phyloP scores from a whole-genome alignment of 2,797 vertebrate genomes.

The Premnoplex brunnescens region DNA sequence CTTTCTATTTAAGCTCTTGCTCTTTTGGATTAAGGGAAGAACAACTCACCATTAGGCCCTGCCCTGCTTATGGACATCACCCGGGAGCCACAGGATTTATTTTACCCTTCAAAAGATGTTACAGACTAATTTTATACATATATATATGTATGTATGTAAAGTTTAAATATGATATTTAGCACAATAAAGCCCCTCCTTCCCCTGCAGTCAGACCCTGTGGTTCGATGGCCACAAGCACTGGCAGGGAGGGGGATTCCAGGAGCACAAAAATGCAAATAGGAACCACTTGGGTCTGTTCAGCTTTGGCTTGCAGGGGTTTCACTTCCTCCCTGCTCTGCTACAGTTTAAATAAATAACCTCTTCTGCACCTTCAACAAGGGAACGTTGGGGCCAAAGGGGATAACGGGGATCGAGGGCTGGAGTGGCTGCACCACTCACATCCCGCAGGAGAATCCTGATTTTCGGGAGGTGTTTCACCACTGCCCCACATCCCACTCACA shows the following conservation, averaged over 20 bases:
- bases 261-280: not conserved
- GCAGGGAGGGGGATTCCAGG: not conserved
- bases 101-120: not conserved
- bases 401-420: too few relatives aligned
- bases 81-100: not conserved
- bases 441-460: not conserved
- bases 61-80: not conserved
- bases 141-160: not conserved
- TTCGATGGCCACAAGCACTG: not conserved
- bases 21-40: constrained; percentile 28
- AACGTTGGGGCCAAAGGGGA: not conserved
- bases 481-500: not conserved
- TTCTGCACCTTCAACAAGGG: not conserved
- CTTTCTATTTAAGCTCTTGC: constrained; percentile 39
- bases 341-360: not conserved
- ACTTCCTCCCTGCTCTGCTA: not conserved
- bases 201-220: not conserved
- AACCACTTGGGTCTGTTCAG: not conserved
- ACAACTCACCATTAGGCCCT: not conserved
- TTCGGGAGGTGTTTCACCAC: not conserved
- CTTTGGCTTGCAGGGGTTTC: not conserved
- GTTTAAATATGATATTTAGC: not conserved
- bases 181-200: not conserved
- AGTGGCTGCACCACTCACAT: not conserved
- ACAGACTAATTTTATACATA: not conserved